Evolutionary conservation across 2,888 invertebrate genomes (phyloP).

Genomic region (Megastigmus dorsalis): DNA sequence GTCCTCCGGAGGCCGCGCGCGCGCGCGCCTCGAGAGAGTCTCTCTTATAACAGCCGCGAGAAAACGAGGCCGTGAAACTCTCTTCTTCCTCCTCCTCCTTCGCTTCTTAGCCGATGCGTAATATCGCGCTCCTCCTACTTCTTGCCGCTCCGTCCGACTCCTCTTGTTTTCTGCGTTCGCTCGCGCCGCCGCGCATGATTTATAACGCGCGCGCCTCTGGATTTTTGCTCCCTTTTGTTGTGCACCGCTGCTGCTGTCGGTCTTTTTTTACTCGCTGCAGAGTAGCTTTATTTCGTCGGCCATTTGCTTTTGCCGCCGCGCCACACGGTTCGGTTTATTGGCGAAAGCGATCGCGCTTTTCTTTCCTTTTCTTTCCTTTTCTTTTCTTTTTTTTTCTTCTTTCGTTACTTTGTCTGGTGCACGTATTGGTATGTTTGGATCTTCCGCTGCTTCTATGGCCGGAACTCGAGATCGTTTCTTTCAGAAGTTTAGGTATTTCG

Average conservation of each 20-base stretch:
- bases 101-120: conserved; percentile 28
- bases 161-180: neutral
- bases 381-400: neutral
- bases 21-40: no score
- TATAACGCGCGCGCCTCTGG: conserved; percentile 16
- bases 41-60: conserved; percentile 30
- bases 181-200: neutral
- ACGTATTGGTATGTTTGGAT: no score
- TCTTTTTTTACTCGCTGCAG: neutral
- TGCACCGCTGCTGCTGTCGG: neutral
- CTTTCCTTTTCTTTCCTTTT: neutral
- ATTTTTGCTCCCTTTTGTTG: no score
- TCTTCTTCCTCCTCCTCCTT: no score
- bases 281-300: neutral
- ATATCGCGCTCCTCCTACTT: neutral
- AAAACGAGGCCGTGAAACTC: conserved; percentile 41
- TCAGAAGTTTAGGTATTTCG: no score
- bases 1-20: conserved; percentile 39
- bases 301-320: neutral
- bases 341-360: conserved; percentile 16
- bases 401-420: neutral
- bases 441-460: no score
- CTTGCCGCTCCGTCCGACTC: neutral
- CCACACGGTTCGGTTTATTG: conserved; percentile 2
- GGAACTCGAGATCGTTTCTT: neutral